A percentile compares a stretch with the other conserved stretches of the same genome.
Evolutionary conservation across 2,888 invertebrate genomes (phyloP).

Genomic region (Serripes groenlandicus): DNA sequence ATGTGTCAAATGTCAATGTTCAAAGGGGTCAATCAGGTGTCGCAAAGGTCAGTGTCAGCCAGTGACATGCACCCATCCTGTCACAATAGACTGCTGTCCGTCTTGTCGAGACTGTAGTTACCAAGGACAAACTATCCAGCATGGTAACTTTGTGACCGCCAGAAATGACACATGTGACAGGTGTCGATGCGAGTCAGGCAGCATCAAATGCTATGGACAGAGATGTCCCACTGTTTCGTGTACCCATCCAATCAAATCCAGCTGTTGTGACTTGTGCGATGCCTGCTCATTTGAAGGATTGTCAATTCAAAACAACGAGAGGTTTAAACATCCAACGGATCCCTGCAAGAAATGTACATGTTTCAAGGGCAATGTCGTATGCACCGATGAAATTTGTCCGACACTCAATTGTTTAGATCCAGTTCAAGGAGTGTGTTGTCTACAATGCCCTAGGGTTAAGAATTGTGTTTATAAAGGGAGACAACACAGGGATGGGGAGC

Average conservation of each 20-base stretch:
- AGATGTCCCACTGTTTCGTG: slow-evolving; percentile 72
- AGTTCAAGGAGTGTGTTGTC: slow-evolving; percentile 69
- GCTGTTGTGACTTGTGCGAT: slow-evolving; percentile 76
- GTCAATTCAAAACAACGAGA: slow-evolving; percentile 50
- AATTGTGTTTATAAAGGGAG: slow-evolving; percentile 46
- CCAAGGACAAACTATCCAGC: slow-evolving; percentile 64
- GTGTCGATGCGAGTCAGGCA: slow-evolving; percentile 72
- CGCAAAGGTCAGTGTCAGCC: slow-evolving; percentile 68
- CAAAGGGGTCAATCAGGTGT: slow-evolving; percentile 49
- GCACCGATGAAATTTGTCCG: slow-evolving; percentile 69
- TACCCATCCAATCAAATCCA: slow-evolving; percentile 67
- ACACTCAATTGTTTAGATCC: slow-evolving; percentile 67
- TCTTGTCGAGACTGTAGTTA: slow-evolving; percentile 76
- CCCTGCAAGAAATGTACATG: slow-evolving; percentile 77
- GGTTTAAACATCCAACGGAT: slow-evolving; percentile 48
- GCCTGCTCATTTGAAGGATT: slow-evolving; percentile 62
- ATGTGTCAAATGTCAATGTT: slow-evolving; percentile 31
- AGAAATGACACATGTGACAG: slow-evolving; percentile 66
- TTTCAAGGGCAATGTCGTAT: slow-evolving; percentile 71
- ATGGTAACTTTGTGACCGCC: slow-evolving; percentile 69
- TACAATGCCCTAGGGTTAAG: slow-evolving; percentile 25
- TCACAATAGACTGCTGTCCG: slow-evolving; percentile 59
- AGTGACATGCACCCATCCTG: slow-evolving; percentile 70
- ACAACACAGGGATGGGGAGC: slow-evolving; percentile 61
- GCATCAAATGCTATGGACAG: slow-evolving; percentile 59